phyloP scores from a whole-genome alignment of 2,113 vertebrate genomes.

The Cyprinodon variegatus region DNA sequence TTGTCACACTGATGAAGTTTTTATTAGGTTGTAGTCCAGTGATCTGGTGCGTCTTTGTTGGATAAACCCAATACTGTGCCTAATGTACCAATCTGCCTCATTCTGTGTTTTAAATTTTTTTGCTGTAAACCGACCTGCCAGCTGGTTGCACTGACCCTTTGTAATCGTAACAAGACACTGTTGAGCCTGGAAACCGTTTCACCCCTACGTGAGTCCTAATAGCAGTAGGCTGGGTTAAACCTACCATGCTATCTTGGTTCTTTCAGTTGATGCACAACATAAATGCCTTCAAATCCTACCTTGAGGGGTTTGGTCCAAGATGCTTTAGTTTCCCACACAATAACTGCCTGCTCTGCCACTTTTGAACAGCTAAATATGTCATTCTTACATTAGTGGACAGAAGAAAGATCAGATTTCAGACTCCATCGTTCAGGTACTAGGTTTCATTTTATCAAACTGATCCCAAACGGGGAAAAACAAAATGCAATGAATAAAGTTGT shows the following conservation, averaged over 20 bases:
- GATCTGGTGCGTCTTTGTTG: background rate
- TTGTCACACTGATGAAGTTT: too few species aligned
- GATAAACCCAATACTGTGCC: background rate
- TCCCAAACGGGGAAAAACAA: too few species aligned
- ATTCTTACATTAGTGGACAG: background rate
- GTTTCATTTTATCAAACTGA: too few species aligned
- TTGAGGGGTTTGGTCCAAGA: background rate
- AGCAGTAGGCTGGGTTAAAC: background rate
- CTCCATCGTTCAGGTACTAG: too few species aligned
- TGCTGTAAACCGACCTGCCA: background rate
- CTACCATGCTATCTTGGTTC: background rate
- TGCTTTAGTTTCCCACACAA: background rate
- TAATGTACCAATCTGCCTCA: background rate
- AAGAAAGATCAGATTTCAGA: too few species aligned
- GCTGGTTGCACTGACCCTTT: background rate
- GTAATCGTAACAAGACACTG: background rate
- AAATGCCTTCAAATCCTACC: background rate
- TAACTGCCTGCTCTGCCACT: background rate
- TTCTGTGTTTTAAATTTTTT: background rate
- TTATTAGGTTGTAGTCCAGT: too few species aligned
- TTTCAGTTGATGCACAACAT: too few species aligned
- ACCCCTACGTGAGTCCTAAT: background rate
- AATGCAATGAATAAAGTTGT: too few species aligned
- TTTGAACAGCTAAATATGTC: background rate
- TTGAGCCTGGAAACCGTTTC: background rate